Base-by-base conservation (phyloP, 2,888 invertebrate species). In the Rhamnusium bicolor region DNA sequence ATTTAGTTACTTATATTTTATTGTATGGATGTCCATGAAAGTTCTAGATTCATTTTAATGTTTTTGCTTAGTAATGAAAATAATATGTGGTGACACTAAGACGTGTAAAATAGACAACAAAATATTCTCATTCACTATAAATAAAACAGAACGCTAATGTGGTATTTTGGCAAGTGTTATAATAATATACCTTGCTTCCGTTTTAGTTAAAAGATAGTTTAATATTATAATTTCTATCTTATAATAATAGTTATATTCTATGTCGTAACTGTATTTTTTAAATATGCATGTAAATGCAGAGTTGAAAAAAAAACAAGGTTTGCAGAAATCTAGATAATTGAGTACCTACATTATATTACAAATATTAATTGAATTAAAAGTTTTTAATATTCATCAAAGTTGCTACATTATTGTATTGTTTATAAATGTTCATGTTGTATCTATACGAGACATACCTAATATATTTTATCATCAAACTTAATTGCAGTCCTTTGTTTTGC, bases 91-190 rank as follows among this genome's bases (percentile, higher is more conserved):
- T 16, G 24, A 49, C 24, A 49, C 47, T 49, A n/a, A 62, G 19
- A 47, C 19, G 40, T 40, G 32, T 16, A 18, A 62, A 62, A 24
- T 47, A 24, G 49, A 49, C 21, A 62, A 49, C 62, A 62, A 21
- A 60, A 60, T 16, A 47, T 62, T 14, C 21, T 19, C 7, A n/a
- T 24, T 21, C 16, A 24, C 62, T 62, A 62, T 62, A 62, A 62
- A 62, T 62, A 62, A 62, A 47, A 24, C 46, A 8, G n/a, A 21
- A 8, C 21, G 32, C 32, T 61, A 40, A 21, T 19, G 19, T n/a
- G 40, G 60, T 60, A 62, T 47, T 47, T 62, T 62, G 62, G 62
- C 62, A 62, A 49, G 24, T 47, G 47, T 62, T 24, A 29, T 21
- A 24, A 47, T 47, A 62, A 62, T 46, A 61, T 49, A 60, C 60